phyloP scores from a whole-genome alignment of 2,888 invertebrate genomes.

The Cephus pulcher region DNA sequence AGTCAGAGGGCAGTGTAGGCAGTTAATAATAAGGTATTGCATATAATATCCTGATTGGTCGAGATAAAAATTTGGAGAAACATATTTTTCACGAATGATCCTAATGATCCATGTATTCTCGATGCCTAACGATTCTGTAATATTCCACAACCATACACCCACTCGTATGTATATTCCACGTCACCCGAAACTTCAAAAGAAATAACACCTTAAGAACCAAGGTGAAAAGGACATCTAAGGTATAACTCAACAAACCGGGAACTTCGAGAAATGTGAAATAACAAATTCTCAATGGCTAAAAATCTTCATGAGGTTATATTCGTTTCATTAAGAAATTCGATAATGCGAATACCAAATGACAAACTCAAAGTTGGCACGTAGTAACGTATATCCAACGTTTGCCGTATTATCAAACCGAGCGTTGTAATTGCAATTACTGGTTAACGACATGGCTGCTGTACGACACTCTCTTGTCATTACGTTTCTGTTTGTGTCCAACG shows the following conservation, averaged over 20 bases:
- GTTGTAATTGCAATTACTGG: constrained; percentile 4
- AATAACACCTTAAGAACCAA: neutral
- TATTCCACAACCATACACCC: neutral
- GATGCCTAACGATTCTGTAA: neutral
- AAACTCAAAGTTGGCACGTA: neutral
- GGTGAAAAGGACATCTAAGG: neutral
- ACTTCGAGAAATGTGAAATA: neutral
- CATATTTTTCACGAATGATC: neutral
- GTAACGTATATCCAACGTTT: neutral
- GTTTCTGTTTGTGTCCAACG: neutral
- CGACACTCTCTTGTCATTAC: constrained; percentile 2
- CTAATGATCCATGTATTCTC: neutral
- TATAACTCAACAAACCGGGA: neutral
- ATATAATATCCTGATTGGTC: neutral
- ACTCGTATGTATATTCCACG: neutral
- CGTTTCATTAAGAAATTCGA: neutral
- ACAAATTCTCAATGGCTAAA: neutral
- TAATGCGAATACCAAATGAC: neutral
- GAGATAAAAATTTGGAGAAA: neutral
- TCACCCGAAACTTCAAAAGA: neutral
- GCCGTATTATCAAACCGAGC: neutral
- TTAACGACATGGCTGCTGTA: neutral
- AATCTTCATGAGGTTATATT: neutral
- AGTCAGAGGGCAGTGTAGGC: neutral
- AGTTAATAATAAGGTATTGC: no score